Evolutionary conservation across 2,113 vertebrate species (phyloP), one percentile per base, ranked within the genome.

Genomic region (Erpornis zantholeuca): DNA sequence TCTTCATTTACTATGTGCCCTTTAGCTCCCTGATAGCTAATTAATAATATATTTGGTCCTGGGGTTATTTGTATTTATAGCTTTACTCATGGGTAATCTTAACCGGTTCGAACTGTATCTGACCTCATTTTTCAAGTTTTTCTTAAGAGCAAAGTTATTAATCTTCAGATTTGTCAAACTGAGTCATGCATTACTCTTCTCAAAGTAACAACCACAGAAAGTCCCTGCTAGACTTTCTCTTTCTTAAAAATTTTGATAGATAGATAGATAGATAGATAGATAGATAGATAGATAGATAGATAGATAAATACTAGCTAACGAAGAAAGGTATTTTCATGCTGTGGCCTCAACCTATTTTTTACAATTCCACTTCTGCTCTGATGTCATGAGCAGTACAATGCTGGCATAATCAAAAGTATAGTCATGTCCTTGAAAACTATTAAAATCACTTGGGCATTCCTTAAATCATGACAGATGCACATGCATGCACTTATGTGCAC

Each of bases 61-160:
- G 50, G 18, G 16, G 3, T 82, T 93, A 57, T 84, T 94, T 88
- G 73, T 77, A 49, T 94, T 93, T 96, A 59, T 86, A 60, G 65
- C 47, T 63, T 90, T 61, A 73, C 33, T 85, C 72, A 61, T 83
- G 61, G 36, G 63, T 68, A 76, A 83, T 86, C 61, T 70, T 60
- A 87, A 72, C 60, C 45, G 86, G 73, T 61, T 72, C 11, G 27
- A 86, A 94, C 78, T 88, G 49, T 86, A 69, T 49, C 54, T 88
- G 75, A 86, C 45, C 64, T 94, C 52, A 94, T 93, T 95, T 94
- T 94, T 95, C 79, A 94, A 59, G 59, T 68, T 94, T 88, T 71
- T 90, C 36, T 81, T 54, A 90, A 84, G 29, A 90, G 56, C 78
- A 64, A 86, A 90, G 54, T 66, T 90, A 54, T 59, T 91, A 73